A percentile compares a stretch with the other conserved stretches of the same genome.
These are phyloP conservation scores for Syngnathus acus DNA, from an alignment of 2,797 vertebrate genomes.

Conservation along the genomic window DNA sequence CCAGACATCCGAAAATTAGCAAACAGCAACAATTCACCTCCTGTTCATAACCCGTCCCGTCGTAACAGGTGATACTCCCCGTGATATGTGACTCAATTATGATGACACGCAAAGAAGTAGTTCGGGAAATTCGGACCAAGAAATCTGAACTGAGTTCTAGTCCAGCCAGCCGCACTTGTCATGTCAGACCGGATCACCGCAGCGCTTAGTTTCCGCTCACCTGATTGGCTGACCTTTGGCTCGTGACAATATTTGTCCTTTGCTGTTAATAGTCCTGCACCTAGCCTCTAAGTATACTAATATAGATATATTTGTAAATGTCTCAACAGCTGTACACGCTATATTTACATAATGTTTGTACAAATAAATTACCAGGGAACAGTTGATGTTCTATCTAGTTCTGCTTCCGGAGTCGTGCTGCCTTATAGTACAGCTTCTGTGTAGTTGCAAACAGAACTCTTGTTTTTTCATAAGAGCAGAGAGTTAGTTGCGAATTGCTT, in stretches of 20 bases:
- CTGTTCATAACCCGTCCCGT: slow-evolving; percentile 1
- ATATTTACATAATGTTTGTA: background rate
- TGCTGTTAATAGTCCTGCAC: background rate
- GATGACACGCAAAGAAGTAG: background rate
- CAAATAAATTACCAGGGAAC: background rate
- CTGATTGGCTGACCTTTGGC: slow-evolving; percentile 65
- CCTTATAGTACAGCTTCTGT: background rate
- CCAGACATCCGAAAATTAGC: slow-evolving; percentile 13
- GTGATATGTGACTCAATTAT: background rate
- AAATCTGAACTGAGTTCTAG: slow-evolving; percentile 20
- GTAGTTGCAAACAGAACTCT: background rate
- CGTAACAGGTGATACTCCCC: slow-evolving; percentile 21
- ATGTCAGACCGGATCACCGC: slow-evolving; percentile 66
- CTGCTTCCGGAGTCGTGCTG: slow-evolving; percentile 6
- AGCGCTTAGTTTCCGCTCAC: slow-evolving; percentile 52
- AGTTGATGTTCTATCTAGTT: background rate
- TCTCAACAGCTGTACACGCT: background rate
- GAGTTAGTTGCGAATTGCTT: background rate
- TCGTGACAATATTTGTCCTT: slow-evolving; percentile 39
- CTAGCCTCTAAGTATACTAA: background rate
- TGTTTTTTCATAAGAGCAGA: background rate
- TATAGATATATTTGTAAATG: background rate
- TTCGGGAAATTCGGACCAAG: slow-evolving; percentile 1
- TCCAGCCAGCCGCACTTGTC: slow-evolving; percentile 58
- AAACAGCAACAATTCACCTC: slow-evolving; percentile 5